Conservation (phyloP, 2,888 invertebrate species). For the Timema cristinae region DNA sequence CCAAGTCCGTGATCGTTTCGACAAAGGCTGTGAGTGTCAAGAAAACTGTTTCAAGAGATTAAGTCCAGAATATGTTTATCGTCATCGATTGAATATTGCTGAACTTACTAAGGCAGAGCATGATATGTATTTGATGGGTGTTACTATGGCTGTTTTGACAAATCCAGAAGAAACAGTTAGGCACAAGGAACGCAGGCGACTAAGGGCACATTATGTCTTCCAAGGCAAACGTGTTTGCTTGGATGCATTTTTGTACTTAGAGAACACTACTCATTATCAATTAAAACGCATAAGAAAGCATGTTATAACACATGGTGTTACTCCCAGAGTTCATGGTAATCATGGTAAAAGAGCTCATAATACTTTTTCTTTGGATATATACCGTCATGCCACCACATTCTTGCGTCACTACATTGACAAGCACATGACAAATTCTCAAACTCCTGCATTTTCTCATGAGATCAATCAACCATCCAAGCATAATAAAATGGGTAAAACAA, state of each 20-base stretch:
- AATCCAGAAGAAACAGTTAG: conserved; percentile 66
- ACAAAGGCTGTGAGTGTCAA: conserved; percentile 71
- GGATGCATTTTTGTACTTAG: conserved; percentile 73
- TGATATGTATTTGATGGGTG: conserved; percentile 83
- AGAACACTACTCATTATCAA: conserved; percentile 76
- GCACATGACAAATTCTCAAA: conserved; percentile 43
- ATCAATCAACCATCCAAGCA: too few relatives aligned
- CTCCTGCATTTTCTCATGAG: conserved; percentile 39
- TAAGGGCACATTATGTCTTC: conserved; percentile 71
- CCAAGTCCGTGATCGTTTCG: conserved; percentile 65
- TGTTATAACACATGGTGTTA: conserved; percentile 73
- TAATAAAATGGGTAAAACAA: too few relatives aligned
- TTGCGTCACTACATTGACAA: conserved; percentile 59
- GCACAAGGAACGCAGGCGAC: conserved; percentile 66
- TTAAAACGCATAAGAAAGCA: conserved; percentile 73
- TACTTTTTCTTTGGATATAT: conserved; percentile 72
- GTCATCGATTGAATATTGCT: conserved; percentile 71
- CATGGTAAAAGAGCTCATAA: conserved; percentile 77
- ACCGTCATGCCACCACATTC: conserved; percentile 73
- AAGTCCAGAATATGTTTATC: conserved; percentile 69
- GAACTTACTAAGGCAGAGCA: conserved; percentile 77
- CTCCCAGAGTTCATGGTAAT: conserved; percentile 73
- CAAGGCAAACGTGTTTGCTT: conserved; percentile 73
- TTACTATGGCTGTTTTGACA: conserved; percentile 74
- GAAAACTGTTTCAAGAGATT: conserved; percentile 73